A percentile compares a stretch with the other conserved stretches of the same genome.
Conservation (phyloP, 2,797 vertebrate species). For the Pseudocheirus occidentalis region DNA sequence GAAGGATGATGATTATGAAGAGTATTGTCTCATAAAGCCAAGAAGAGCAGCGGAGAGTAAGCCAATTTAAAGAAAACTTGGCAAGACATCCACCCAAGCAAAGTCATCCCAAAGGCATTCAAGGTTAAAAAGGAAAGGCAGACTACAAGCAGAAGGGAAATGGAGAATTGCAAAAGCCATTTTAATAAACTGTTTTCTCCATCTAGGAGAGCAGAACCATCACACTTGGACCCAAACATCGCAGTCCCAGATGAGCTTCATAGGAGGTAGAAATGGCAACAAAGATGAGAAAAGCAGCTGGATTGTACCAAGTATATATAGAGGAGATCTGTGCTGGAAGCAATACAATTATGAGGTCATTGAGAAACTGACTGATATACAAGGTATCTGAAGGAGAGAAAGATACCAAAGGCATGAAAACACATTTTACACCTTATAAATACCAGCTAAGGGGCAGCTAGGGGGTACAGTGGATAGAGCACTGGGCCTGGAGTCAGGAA, state of each 20-base stretch:
- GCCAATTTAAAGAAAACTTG: background rate
- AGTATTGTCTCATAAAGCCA: background rate
- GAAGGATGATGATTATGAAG: background rate
- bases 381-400: background rate
- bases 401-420: background rate
- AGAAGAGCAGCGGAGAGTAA: background rate
- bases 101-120: background rate
- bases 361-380: background rate
- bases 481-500: background rate
- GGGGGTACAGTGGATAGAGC: background rate
- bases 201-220: background rate
- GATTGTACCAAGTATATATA: background rate
- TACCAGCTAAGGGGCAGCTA: background rate
- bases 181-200: background rate
- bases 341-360: background rate
- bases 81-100: background rate
- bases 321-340: background rate
- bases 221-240: background rate
- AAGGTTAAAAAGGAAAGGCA: background rate
- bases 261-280: background rate
- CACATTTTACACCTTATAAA: background rate
- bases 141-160: background rate
- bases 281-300: background rate
- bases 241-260: background rate
- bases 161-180: background rate